A percentile compares a stretch with the other conserved stretches of the same genome.
phyloP scores from a whole-genome alignment of 2,888 invertebrate species.

The Stramonita haemastoma region DNA sequence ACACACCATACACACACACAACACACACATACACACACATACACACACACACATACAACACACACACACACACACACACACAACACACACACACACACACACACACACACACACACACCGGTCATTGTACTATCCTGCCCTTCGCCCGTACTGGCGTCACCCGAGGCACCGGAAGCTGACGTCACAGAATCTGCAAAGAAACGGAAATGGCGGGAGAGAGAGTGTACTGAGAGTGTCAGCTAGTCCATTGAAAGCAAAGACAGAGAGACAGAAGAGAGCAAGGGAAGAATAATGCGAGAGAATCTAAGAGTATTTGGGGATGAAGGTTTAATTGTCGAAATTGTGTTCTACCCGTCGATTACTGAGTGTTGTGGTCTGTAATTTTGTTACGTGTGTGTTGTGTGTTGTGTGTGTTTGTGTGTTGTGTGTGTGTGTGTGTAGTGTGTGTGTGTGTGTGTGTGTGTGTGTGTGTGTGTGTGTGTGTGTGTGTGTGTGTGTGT shows the following conservation, averaged over 20 bases:
- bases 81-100: slow-evolving; percentile 31
- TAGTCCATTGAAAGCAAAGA: not conserved
- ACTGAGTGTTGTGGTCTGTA: not conserved
- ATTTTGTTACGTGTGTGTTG: too few species aligned
- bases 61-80: slow-evolving; percentile 6
- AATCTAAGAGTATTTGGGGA: not conserved
- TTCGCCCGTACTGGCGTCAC: not conserved
- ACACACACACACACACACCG: slow-evolving; percentile 32
- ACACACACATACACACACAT: slow-evolving; percentile 15
- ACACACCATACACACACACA: slow-evolving; percentile 4
- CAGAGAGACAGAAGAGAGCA: not conserved
- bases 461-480: not conserved
- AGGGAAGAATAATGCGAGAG: too few species aligned
- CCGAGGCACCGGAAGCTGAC: slow-evolving; percentile 34
- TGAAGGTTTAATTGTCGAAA: not conserved
- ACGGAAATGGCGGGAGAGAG: slow-evolving; percentile 11
- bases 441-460: not conserved
- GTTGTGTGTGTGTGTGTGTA: not conserved
- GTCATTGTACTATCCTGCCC: slow-evolving; percentile 27
- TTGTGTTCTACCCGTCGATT: not conserved
- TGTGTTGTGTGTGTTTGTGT: not conserved
- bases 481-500: not conserved
- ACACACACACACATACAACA: slow-evolving; percentile 20
- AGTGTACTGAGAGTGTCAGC: not conserved
- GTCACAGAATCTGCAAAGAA: slow-evolving; percentile 37